Evolutionary conservation across 2,113 vertebrate genomes (phyloP).

Genomic region (Chelonoidis abingdonii): DNA sequence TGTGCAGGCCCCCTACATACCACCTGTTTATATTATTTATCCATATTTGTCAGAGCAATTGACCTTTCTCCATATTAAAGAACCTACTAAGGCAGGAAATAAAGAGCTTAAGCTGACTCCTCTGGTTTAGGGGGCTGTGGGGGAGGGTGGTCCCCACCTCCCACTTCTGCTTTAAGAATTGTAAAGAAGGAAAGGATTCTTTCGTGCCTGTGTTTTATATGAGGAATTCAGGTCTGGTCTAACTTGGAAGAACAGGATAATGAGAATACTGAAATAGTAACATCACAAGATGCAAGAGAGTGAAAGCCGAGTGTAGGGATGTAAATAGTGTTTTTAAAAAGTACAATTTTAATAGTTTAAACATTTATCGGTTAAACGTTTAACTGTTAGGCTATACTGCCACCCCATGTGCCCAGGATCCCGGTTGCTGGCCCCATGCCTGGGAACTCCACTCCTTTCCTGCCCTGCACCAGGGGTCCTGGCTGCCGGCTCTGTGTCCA

Average conservation of each 20-base stretch:
- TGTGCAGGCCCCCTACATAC: too few species aligned
- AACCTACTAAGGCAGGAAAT: background rate
- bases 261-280: background rate
- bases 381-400: too few species aligned
- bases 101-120: background rate
- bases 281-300: background rate
- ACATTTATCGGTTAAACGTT: too few species aligned
- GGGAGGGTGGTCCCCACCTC: too few species aligned
- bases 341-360: too few species aligned
- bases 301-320: background rate
- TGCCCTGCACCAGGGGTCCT: too few species aligned
- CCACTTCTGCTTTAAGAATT: background rate
- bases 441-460: too few species aligned
- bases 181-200: background rate
- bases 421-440: too few species aligned
- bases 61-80: background rate
- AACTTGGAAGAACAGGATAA: background rate
- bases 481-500: too few species aligned
- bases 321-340: too few species aligned
- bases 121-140: too few species aligned
- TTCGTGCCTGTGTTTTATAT: background rate
- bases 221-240: background rate
- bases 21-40: background rate
- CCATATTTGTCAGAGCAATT: background rate
- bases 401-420: too few species aligned